Base-by-base conservation (phyloP, 2,113 vertebrate species). In the Otus sunia region DNA sequence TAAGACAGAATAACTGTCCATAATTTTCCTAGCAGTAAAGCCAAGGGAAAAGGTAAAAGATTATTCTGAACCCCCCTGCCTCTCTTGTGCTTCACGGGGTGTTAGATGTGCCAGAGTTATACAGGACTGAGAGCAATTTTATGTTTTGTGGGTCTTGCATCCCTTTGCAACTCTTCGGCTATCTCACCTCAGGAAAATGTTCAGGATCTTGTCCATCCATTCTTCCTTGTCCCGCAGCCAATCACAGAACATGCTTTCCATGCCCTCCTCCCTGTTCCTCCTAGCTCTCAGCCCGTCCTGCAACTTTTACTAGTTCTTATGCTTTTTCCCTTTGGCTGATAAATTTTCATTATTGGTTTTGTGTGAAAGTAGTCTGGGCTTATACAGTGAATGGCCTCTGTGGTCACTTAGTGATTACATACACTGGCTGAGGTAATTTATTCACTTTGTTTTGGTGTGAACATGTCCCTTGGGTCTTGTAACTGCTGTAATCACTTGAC, bases 371-470 rank as follows among this genome's bases (percentile, higher is more conserved):
- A 74, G 37, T 97, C 97, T 97, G 96, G 96, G 97, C 95, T 97
- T 89, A 74, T 96, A 90, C 90, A 75, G 39, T 68, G 97, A 96
- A 92, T 98, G 98, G 98, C 98, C 98, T 98, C 96, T 98, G 98
- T 98, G 98, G 98, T 98, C 98, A 98, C 98, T 98, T 97, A 98
- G 97, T 98, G 98, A 98, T 98, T 98, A 83, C 96, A 96, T 84
- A 82, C 17, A 55, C 97, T 97, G 93, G 97, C 97, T 86, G 97
- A 97, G 97, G 98, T 98, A 98, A 98, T 98, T 98, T 98, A 98
- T 98, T 98, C 98, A 97, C 98, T 98, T 98, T 98, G 98, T 98
- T 98, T 98, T 98, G 98, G 98, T 98, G 98, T 97, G 98, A 98
- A 98, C 98, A 96, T 18, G 95, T 98, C 98, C 98, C 98, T 87